Evolutionary conservation across 2,797 vertebrate species (phyloP), one percentile per base, ranked within the genome.

Genomic region (Corythornis leucogaster): DNA sequence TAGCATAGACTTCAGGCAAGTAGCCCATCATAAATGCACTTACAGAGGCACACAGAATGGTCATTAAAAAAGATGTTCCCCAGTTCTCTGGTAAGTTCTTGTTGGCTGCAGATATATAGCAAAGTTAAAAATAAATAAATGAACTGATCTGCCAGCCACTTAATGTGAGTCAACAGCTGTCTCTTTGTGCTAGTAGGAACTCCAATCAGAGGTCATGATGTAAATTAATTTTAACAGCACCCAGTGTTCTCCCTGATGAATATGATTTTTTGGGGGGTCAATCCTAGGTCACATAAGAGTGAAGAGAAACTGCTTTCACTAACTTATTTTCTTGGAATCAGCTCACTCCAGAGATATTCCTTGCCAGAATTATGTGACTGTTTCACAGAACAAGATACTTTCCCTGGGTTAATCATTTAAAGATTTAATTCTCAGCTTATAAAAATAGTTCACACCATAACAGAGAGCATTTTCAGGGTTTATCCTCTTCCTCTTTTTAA

Each of bases 401-500:
- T 64, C 26, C 16, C 21, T 3, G 6, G 57, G 53, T 87, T 95
- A 96, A 96, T 96, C 15, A 64, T 87, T 86, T 92, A 89, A 93
- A 90, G 78, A 86, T 91, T 90, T 85, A 95, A 93, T 93, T 95
- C 91, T 85, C 91, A 82, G 91, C 53, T 95, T 96, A 93, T 96
- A 91, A 93, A 92, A 96, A 92, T 80, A 94, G 67, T 94, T 96
- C 75, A 64, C 87, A 87, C 92, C 12, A 15, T 88, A 93, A 82
- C 78, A 80, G 89, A 80, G 57, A 82, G 57, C 71, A 91, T 96
- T 96, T 94, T 95, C 95, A 91, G 83, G 89, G 91, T 93, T 96
- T 92, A 90, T 93, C 68, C 87, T 93, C 83, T 92, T 96, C 96
- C 91, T 92, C 95, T 88, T 93, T 93, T 94, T 82, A 94, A 90